Evolutionary conservation across 2,113 vertebrate genomes (phyloP), one percentile per base, ranked within the genome.

Genomic region (Orycteropus afer): DNA sequence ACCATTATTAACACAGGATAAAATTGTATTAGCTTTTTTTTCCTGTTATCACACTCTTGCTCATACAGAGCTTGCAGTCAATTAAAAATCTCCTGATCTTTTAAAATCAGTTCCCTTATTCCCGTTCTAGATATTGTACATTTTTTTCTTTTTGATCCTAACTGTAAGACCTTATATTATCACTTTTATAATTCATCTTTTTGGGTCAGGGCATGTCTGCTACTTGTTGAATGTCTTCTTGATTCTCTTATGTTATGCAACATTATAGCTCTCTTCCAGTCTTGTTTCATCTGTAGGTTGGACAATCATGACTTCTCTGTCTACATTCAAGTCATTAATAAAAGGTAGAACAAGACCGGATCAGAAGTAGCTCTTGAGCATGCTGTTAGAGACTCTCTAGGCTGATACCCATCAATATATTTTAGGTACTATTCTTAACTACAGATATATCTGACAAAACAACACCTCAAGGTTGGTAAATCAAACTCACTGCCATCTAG

Each of bases 151-250:
- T 63, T 15, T 63, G 63, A 69, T 71, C 25, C 7, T 63, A 71
- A 83, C 25, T 88, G 7, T 15, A 47, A 61, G 20, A 81, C 40
- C 27, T 89, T 90, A 59, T 29, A 78, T 83, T 89, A 37, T 73
- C 22, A 20, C 20, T n/a, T 90, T 87, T 84, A 80, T 17, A 91
- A 15, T 76, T 63, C 40, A 45, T 49, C 55, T 63, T 74, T 85
- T 76, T 51, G 65, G 40, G 37, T 81, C 57, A 74, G 9, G 47
- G 45, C 42, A 67, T 92, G 27, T 61, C 59, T 88, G n/a, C 42
- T 90, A 13, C 42, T 85, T 94, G 45, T 71, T 93, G 57, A 96
- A 80, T 51, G 47, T 94, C 32, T 93, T 95, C 32, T 86, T 63
- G 40, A 71, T 86, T 94, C 15, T 71, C 65, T 85, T 2, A 32